Conservation (phyloP, 2,888 invertebrate species). For the Eristalis pertinax region DNA sequence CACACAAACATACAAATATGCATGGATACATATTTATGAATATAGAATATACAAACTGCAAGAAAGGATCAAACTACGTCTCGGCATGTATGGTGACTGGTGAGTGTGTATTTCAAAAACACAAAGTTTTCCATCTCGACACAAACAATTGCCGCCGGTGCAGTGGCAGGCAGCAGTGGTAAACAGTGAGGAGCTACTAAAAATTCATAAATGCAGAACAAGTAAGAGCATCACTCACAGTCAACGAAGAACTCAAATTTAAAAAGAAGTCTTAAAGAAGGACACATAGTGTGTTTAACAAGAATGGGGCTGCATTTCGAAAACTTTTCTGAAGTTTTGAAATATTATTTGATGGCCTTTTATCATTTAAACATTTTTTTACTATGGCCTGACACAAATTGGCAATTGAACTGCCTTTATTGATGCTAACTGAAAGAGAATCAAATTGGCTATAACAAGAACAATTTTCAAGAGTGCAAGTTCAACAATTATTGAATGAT, state of each 20-base stretch:
- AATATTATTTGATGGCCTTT: no score
- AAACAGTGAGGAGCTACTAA: conserved; percentile 51
- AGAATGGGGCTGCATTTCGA: not conserved
- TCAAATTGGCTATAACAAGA: no score
- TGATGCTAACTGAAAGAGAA: no score
- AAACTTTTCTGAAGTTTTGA: no score
- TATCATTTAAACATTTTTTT: no score
- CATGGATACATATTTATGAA: not conserved
- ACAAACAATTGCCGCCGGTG: conserved; percentile 50
- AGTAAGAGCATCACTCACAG: conserved; percentile 69
- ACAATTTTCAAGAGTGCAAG: no score
- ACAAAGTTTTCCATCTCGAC: conserved; percentile 48
- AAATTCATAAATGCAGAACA: conserved; percentile 70
- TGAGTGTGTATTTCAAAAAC: conserved; percentile 11
- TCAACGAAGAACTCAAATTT: conserved; percentile 38
- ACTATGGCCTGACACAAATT: no score
- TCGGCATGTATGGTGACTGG: not conserved
- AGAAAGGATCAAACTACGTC: conserved; percentile 20
- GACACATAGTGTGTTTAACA: not conserved
- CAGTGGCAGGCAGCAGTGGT: conserved; percentile 14
- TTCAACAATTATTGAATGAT: no score
- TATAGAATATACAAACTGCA: conserved; percentile 2
- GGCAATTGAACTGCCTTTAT: no score
- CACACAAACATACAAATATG: not conserved
- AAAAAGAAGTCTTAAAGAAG: not conserved